Evolutionary conservation across 2,797 vertebrate genomes (phyloP), one percentile per base, ranked within the genome.

Genomic region (Enteromius treurensis): DNA sequence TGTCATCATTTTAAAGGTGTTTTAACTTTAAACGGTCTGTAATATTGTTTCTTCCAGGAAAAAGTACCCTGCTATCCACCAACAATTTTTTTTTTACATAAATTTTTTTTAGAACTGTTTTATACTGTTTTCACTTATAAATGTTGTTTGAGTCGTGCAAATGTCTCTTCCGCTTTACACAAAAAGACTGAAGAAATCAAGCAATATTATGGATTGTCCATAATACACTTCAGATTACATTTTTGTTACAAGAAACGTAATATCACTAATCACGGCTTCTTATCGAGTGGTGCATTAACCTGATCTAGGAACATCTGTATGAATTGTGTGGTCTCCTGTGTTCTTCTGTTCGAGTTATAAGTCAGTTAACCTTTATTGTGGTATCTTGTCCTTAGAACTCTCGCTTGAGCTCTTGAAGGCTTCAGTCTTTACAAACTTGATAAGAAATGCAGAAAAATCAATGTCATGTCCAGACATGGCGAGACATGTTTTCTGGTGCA

Each of bases 391-490:
- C 81, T 45, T 32, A 6, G 62, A 82, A 53, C 47, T 77, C 47
- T 55, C 37, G 23, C 71, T 58, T 34, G 32, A 58, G 81, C 64
- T 68, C 73, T 82, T 58, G 49, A 77, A 67, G 73, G 23, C 37
- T 71, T 71, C 53, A 77, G 79, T 84, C 80, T 81, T 83, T 78
- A 68, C 85, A 86, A 87, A 87, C 62, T 75, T 83, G 86, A 81
- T 80, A 85, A 81, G 62, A 75, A 79, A 67, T 71, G 67, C 51
- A 70, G 73, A 73, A 65, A 74, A 75, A 83, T 87, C 85, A 71
- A 86, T 89, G 82, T 14, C 60, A 67, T 80, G 71, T 81, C 80
- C 77, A 85, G 85, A 85, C 80, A 70, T 70, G 71, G 74, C 68
- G 67, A 86, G 83, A 81, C 80, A 81, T 70, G 71, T 68, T 73